These are phyloP conservation scores for Morone saxatilis DNA, from an alignment of 2,113 vertebrate genomes.

Conservation along the genomic window DNA sequence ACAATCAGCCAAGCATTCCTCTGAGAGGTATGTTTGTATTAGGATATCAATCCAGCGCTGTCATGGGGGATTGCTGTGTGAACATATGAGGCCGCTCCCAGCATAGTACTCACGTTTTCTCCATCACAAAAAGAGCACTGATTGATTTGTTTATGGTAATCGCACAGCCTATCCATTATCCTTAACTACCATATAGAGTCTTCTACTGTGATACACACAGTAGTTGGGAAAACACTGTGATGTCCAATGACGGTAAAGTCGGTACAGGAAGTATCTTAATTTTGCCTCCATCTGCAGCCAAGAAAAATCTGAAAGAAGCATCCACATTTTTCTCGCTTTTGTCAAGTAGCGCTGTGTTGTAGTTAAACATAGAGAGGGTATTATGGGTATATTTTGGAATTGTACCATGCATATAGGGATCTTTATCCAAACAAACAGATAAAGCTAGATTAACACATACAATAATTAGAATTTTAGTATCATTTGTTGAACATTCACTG, in stretches of 20 bases:
- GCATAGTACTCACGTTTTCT: conserved; percentile 41
- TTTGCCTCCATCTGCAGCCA: neutral
- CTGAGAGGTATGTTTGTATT: conserved; percentile 67
- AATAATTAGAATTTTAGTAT: too few species aligned
- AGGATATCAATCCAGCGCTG: conserved; percentile 72
- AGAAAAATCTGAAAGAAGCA: neutral
- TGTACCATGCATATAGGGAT: neutral
- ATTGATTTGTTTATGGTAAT: conserved; percentile 76
- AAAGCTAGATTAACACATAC: too few species aligned
- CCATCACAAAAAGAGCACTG: conserved; percentile 34
- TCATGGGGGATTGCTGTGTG: conserved; percentile 36
- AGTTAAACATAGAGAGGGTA: neutral
- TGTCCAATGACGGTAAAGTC: conserved; percentile 11
- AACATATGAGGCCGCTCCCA: conserved; percentile 38
- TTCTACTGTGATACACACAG: conserved; percentile 36
- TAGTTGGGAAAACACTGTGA: conserved; percentile 9
- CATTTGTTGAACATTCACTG: too few species aligned
- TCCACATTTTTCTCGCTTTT: neutral
- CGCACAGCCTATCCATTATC: conserved; percentile 50
- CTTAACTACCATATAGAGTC: conserved; percentile 33
- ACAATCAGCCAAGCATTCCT: conserved; percentile 58
- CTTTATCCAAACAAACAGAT: neutral
- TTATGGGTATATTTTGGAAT: neutral
- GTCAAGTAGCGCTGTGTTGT: neutral
- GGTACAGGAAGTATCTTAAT: neutral